A percentile compares a stretch with the other conserved stretches of the same genome.
These are phyloP conservation scores for Orthosia cruda DNA, from an alignment of 2,888 invertebrate genomes.

Conservation along the genomic window DNA sequence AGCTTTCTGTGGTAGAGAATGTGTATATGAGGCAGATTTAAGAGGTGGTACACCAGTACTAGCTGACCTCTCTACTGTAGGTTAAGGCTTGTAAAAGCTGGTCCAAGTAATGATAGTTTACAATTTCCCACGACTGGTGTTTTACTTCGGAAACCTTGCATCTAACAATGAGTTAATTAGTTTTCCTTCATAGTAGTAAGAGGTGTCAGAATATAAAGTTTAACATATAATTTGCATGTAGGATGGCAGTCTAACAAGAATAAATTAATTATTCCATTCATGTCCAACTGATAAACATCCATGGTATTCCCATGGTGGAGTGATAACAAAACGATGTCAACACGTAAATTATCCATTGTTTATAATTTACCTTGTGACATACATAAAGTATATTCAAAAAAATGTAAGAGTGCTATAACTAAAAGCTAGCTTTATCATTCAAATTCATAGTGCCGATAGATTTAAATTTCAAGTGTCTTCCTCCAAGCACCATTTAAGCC, in stretches of 20 bases:
- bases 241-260: constrained; percentile 42
- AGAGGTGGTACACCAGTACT: constrained; percentile 39
- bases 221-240: constrained; percentile 39
- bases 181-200: constrained; percentile 30
- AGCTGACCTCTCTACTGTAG: constrained; percentile 34
- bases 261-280: constrained; percentile 61
- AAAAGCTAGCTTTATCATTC: background rate
- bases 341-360: constrained; percentile 52
- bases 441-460: background rate
- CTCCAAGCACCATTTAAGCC: constrained; percentile 28
- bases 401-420: constrained; percentile 3
- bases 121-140: constrained; percentile 56
- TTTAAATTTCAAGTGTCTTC: constrained; percentile 21
- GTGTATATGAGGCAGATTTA: constrained; percentile 49
- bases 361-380: constrained; percentile 40
- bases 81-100: constrained; percentile 21
- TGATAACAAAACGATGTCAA: constrained; percentile 54
- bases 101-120: constrained; percentile 38
- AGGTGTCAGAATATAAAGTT: constrained; percentile 50
- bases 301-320: constrained; percentile 44
- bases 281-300: constrained; percentile 60
- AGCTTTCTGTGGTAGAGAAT: constrained; percentile 49
- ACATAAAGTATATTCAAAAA: background rate
- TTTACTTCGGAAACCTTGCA: constrained; percentile 47
- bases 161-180: constrained; percentile 54